Evolutionary conservation across 2,797 vertebrate species (phyloP).

Genomic region (Delichon dasypus): DNA sequence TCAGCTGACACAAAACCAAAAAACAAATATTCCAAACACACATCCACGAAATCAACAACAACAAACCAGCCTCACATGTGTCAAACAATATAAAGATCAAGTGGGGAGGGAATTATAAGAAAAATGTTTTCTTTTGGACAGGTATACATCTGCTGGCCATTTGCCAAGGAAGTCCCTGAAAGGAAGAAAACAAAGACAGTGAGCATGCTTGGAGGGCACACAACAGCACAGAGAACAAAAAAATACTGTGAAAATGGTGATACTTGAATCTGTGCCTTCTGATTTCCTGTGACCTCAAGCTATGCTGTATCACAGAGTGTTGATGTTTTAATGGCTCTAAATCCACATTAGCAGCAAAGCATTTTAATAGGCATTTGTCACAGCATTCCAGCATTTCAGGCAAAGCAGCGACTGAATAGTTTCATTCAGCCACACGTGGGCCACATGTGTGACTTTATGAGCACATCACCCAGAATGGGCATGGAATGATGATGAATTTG

Average conservation of each 20-base stretch:
- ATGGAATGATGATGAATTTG: conserved; percentile 41
- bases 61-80: background rate
- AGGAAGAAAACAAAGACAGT: background rate
- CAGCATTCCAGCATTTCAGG: background rate
- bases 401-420: conserved; percentile 1
- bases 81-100: background rate
- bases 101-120: background rate
- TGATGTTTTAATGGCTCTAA: conserved; percentile 15
- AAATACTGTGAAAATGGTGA: background rate
- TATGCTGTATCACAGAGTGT: background rate
- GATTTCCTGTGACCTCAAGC: background rate
- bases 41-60: background rate
- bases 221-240: background rate
- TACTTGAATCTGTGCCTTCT: background rate
- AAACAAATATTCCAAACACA: no score
- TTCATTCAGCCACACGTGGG: conserved; percentile 45
- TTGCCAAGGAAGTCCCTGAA: background rate
- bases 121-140: background rate
- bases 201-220: background rate
- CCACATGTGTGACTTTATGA: conserved; percentile 35
- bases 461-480: background rate
- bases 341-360: background rate
- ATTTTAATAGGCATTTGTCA: conserved; percentile 34
- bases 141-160: background rate
- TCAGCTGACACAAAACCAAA: background rate